Base-by-base conservation (phyloP, 2,888 invertebrate genomes). In the Dasypolia templi region DNA sequence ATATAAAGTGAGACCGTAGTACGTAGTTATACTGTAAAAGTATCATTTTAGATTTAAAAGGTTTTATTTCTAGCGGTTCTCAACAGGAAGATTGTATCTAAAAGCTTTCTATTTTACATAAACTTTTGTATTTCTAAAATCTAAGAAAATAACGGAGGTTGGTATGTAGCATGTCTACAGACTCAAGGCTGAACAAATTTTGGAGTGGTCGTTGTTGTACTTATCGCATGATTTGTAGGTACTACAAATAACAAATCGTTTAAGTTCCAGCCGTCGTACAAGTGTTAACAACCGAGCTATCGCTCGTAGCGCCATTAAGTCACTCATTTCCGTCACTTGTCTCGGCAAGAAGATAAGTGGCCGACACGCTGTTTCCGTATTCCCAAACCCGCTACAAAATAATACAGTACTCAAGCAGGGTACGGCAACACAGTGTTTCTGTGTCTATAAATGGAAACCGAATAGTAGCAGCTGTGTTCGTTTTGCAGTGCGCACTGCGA, bases 401-500 rank as follows among this genome's bases (percentile, higher is more conserved):
- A 86, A 85, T 86, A 85, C 81, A 83, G 75, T 72, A 76, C 77
- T 73, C 67, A 51, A 77, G 46, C 61, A 53, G 49, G 44, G 32
- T 77, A 63, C 49, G 14, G 26, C 39, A 19, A 53, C 76, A 69
- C 62, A 26, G 75, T 75, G 51, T 58, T 63, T 32, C 58, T 64
- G 74, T 62, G 70, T 73, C 65, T 55, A 53, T 79, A 72, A 82
- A 84, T 86, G 82, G 81, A 82, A 88, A 86, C 83, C 83, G 75
- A 75, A 63, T 17, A 63, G 74, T 82, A 77, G 71, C 53, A 69
- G 72, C 82, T 77, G 85, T 87, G 85, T 82, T 83, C 77, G 77
- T 89, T 91, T 89, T 91, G 86, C 81, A 81, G 82, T 75, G 75
- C 83, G 78, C 82, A 79, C 76, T 81, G 77, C 85, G 88, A 87